Conservation (phyloP, 2,888 invertebrate species). For the Laothoe populi region DNA sequence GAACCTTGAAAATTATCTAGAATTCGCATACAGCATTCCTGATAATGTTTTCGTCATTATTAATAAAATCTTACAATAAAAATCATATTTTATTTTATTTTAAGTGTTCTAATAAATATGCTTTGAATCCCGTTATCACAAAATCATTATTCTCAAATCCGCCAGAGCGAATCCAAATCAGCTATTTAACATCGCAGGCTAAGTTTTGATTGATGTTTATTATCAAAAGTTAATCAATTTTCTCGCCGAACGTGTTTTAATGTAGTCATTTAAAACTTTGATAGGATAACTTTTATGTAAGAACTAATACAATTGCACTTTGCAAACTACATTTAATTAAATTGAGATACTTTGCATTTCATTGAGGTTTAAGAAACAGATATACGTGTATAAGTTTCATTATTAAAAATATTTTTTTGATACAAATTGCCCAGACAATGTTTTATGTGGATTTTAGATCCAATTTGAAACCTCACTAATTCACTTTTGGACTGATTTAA, state of each 20-base stretch:
- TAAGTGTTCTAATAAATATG: neutral
- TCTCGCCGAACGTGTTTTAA: slow-evolving; percentile 14
- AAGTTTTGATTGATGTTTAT: slow-evolving; percentile 25
- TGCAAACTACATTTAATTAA: slow-evolving; percentile 15
- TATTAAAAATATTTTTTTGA: too few species aligned
- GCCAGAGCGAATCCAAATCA: slow-evolving; percentile 9
- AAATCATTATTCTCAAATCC: slow-evolving; percentile 3
- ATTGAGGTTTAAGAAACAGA: neutral
- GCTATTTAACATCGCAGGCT: slow-evolving; percentile 10
- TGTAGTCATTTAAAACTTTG: slow-evolving; percentile 20
- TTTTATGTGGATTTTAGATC: too few species aligned
- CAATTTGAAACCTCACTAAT: too few species aligned
- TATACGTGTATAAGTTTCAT: too few species aligned
- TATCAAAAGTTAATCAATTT: slow-evolving; percentile 24
- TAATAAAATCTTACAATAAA: too few species aligned
- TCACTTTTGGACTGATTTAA: too few species aligned
- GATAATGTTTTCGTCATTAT: too few species aligned
- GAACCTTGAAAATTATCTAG: too few species aligned
- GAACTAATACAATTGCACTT: slow-evolving; percentile 22
- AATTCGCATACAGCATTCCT: too few species aligned
- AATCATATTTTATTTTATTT: too few species aligned
- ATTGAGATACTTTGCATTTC: slow-evolving; percentile 9
- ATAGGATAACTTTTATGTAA: slow-evolving; percentile 16
- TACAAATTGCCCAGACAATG: too few species aligned
- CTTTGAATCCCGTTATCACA: neutral